phyloP scores from a whole-genome alignment of 2,113 vertebrate species.

The Odocoileus hemionus region DNA sequence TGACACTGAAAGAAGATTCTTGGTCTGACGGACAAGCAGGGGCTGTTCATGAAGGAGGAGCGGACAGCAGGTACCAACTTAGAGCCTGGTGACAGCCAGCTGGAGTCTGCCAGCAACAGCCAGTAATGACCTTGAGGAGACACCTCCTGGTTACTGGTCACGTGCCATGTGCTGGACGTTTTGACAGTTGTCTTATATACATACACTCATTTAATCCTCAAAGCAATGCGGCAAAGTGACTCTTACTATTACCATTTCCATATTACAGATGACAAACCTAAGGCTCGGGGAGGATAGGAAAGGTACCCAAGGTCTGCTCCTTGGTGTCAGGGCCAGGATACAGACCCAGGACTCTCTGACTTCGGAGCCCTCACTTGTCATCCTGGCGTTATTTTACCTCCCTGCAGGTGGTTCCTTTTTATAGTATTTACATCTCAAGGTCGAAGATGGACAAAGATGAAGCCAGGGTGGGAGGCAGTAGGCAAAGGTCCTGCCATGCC shows the following conservation, averaged over 20 bases:
- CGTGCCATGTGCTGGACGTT: fast-evolving
- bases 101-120: neutral
- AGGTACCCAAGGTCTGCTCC: neutral
- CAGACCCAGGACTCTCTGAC: neutral
- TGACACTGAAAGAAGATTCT: neutral
- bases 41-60: neutral
- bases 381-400: fast-evolving
- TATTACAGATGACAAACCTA: neutral
- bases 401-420: fast-evolving
- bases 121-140: neutral
- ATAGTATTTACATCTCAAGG: neutral
- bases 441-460: neutral
- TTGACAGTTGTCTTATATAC: neutral
- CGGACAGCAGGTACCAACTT: neutral
- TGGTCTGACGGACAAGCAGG: neutral
- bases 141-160: neutral
- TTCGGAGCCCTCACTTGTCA: neutral
- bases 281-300: neutral
- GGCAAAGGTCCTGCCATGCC: neutral
- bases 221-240: neutral
- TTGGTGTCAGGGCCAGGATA: neutral
- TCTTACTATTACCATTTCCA: neutral
- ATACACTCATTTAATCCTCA: neutral
- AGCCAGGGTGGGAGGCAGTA: neutral
- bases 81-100: neutral